A percentile compares a stretch with the other conserved stretches of the same genome.
Evolutionary conservation across 2,888 invertebrate genomes (phyloP).

Genomic region (Clistopyga incitator): DNA sequence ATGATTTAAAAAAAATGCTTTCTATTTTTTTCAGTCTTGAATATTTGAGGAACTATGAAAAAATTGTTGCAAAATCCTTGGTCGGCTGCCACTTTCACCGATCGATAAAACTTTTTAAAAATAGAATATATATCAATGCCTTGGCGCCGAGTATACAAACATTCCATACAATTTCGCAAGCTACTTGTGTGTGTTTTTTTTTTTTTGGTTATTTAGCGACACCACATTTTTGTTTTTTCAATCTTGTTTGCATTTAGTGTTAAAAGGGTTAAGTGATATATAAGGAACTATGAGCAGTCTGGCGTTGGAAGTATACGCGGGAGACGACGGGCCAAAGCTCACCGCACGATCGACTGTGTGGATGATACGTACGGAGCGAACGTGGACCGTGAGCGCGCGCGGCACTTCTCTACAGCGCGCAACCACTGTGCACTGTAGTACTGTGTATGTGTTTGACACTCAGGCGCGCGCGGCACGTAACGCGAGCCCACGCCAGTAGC

Average conservation of each 20-base stretch:
- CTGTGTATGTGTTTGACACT: conserved; percentile 45
- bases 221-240: background rate
- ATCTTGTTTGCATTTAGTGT: background rate
- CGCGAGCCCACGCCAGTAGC: conserved; percentile 30
- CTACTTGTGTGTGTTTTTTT: background rate
- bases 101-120: too few relatives aligned
- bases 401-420: conserved; percentile 28
- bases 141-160: too few relatives aligned
- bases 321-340: conserved; percentile 44
- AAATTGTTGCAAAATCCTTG: too few relatives aligned
- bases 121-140: too few relatives aligned
- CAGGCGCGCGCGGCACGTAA: conserved; percentile 50
- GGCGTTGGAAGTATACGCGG: conserved; percentile 9
- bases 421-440: conserved; percentile 54
- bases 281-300: background rate
- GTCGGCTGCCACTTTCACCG: too few relatives aligned
- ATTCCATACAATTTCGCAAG: too few relatives aligned
- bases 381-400: conserved; percentile 46
- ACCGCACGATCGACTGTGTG: conserved; percentile 46
- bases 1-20: too few relatives aligned
- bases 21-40: too few relatives aligned
- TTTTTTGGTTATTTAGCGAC: background rate
- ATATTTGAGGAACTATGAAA: too few relatives aligned
- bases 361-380: conserved; percentile 40
- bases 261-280: background rate